phyloP scores from a whole-genome alignment of 1,140 invertebrate genomes.

The Anoplophora glabripennis region DNA sequence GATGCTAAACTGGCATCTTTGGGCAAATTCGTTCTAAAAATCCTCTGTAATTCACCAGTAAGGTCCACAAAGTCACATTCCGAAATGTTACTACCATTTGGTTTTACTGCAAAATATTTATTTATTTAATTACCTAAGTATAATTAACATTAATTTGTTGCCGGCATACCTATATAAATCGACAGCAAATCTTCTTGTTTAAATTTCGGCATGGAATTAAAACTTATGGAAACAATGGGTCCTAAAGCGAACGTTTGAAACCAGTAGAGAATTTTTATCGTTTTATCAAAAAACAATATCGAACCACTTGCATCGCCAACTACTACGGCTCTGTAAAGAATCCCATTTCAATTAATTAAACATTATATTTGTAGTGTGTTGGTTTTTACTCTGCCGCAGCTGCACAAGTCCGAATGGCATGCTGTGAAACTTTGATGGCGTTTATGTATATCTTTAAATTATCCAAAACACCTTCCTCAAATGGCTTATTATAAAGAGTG shows the following conservation, averaged over 20 bases:
- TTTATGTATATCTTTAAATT: conserved; percentile 40
- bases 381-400: conserved; percentile 34
- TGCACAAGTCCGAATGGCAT: conserved; percentile 10
- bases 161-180: background rate
- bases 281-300: conserved; percentile 56
- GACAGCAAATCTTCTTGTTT: conserved; percentile 1
- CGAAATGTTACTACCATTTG: conserved; percentile 10
- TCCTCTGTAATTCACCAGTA: conserved; percentile 30
- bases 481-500: conserved; percentile 33
- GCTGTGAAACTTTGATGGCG: conserved; percentile 33
- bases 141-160: background rate
- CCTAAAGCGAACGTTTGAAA: conserved; percentile 50
- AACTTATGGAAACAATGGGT: conserved; percentile 52
- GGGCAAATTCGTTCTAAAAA: conserved; percentile 41
- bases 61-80: conserved; percentile 29
- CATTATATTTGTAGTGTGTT: too few species aligned
- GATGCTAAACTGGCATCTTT: conserved; percentile 49
- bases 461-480: conserved; percentile 25
- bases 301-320: conserved; percentile 53
- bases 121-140: background rate
- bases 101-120: conserved; percentile 2
- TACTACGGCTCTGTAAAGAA: conserved; percentile 49
- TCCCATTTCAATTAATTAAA: too few species aligned
- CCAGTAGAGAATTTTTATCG: conserved; percentile 57
- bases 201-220: conserved; percentile 47